Conservation (phyloP, 2,113 vertebrate species). For the Epinephelus lanceolatus region DNA sequence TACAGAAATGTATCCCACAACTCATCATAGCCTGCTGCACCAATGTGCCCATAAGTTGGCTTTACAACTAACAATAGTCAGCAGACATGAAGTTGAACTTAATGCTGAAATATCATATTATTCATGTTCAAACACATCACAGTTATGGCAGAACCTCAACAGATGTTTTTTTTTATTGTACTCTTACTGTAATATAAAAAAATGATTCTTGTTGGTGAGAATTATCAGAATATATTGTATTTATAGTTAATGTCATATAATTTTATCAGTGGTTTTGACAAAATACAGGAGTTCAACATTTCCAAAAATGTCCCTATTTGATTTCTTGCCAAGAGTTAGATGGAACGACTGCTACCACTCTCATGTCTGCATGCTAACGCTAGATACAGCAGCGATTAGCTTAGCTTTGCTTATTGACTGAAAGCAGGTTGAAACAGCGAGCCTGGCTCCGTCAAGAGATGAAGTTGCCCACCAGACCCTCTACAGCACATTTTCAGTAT, state of each 20-base stretch:
- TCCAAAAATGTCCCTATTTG: too few species aligned
- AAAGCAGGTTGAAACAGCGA: not conserved
- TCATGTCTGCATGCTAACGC: not conserved
- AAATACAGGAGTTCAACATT: not conserved
- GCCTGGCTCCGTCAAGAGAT: not conserved
- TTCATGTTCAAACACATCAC: not conserved
- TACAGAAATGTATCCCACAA: not conserved
- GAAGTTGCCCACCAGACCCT: too few species aligned
- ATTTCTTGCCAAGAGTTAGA: too few species aligned
- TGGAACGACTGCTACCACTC: too few species aligned
- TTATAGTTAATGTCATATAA: not conserved
- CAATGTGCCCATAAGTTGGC: not conserved
- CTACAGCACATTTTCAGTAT: not conserved
- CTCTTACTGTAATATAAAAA: not conserved
- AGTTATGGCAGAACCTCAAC: not conserved
- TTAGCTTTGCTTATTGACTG: too few species aligned
- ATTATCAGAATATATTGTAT: not conserved
- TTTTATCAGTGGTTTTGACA: not conserved
- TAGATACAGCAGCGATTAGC: not conserved
- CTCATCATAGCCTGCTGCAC: not conserved
- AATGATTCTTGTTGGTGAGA: not conserved
- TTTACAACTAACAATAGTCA: too few species aligned
- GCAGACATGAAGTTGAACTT: too few species aligned
- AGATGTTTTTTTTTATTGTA: not conserved
- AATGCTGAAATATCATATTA: too few species aligned